These are phyloP conservation scores for Xestia xanthographa DNA, from an alignment of 2,888 invertebrate species.

Conservation along the genomic window DNA sequence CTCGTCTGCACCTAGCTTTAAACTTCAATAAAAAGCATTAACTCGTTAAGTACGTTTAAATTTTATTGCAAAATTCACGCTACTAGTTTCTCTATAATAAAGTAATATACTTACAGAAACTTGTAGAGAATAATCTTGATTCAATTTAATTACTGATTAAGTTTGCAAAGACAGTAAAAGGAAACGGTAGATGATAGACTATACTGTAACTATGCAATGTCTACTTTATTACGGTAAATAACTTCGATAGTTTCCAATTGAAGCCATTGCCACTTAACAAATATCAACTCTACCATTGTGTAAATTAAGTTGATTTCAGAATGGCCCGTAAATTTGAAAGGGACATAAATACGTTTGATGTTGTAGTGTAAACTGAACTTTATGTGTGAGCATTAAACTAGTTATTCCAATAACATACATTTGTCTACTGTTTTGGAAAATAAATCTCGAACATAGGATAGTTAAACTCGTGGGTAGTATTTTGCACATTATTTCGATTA, in stretches of 20 bases:
- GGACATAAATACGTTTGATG: background rate
- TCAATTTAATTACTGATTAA: constrained; percentile 43
- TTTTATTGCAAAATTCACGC: constrained; percentile 1
- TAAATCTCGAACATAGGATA: constrained; percentile 6
- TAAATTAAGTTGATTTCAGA: background rate
- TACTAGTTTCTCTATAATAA: constrained; percentile 29
- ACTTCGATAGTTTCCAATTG: constrained; percentile 14
- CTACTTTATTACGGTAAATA: constrained; percentile 28
- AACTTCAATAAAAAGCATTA: background rate
- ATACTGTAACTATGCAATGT: background rate
- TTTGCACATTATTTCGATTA: constrained; percentile 47
- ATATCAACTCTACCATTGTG: background rate
- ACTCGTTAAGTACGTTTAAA: background rate
- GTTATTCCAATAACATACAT: background rate
- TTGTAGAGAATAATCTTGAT: constrained; percentile 24
- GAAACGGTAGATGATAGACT: constrained; percentile 23
- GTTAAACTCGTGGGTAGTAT: constrained; percentile 43
- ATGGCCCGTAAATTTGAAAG: background rate
- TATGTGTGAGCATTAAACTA: background rate
- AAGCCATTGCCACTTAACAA: background rate
- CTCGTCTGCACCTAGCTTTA: background rate
- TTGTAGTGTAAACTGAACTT: background rate
- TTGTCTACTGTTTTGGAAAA: background rate
- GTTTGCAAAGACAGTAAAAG: constrained; percentile 20
- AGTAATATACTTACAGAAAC: background rate